Evolutionary conservation across 2,797 vertebrate genomes (phyloP).

Genomic region (Sciurus carolinensis): DNA sequence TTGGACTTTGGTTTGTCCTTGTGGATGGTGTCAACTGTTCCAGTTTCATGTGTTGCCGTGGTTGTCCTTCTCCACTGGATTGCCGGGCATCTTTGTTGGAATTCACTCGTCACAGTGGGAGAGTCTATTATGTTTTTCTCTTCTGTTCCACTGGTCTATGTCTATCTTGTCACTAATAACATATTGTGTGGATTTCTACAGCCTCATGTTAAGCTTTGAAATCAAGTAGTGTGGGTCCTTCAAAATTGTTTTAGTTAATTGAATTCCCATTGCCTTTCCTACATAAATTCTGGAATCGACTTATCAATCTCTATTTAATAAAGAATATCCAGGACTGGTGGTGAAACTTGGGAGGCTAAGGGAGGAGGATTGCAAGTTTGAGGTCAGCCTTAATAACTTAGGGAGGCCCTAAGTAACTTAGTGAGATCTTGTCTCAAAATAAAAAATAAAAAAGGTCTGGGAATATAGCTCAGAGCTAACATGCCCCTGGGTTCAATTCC

Average conservation of each 20-base stretch:
- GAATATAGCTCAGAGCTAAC: no score
- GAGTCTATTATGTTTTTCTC: neutral
- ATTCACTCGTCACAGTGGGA: neutral
- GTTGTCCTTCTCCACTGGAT: neutral
- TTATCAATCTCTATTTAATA: constrained; percentile 15
- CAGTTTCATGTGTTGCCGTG: neutral
- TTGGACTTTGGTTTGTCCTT: neutral
- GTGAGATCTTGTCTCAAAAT: no score
- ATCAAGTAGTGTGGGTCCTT: neutral
- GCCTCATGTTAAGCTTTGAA: constrained; percentile 42
- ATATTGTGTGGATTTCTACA: neutral
- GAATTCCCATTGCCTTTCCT: constrained; percentile 13
- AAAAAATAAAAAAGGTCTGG: no score
- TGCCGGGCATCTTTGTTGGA: neutral
- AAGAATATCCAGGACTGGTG: neutral
- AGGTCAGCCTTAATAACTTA: no score
- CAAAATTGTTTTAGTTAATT: constrained; percentile 28
- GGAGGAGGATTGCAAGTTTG: no score
- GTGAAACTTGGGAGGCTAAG: no score
- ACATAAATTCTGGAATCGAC: neutral
- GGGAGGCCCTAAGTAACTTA: no score
- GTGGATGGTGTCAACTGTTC: neutral
- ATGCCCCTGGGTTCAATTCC: no score
- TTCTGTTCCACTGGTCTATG: neutral
- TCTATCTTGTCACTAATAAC: neutral